Evolutionary conservation across 1,140 invertebrate genomes (phyloP).

Genomic region (Brachionus rotundiformis): DNA sequence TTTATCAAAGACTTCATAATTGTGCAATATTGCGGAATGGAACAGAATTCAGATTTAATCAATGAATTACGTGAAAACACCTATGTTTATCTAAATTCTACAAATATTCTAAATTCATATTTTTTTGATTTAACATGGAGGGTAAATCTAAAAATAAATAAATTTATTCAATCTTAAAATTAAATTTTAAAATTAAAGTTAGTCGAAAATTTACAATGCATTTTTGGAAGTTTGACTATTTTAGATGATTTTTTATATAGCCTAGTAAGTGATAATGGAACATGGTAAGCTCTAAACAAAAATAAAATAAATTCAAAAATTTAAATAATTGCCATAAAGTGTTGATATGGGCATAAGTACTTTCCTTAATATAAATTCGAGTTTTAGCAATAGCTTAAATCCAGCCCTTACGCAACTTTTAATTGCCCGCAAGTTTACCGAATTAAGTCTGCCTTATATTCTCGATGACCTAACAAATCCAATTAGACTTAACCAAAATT

Average conservation of each 20-base stretch:
- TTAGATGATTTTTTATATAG: not conserved
- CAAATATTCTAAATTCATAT: not conserved
- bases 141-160: not conserved
- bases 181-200: not conserved
- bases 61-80: not conserved
- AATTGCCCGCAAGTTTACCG: not conserved
- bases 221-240: not conserved
- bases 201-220: not conserved
- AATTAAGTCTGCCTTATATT: not conserved
- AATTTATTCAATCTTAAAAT: not conserved
- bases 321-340: not conserved
- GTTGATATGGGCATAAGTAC: not conserved
- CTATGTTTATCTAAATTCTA: not conserved
- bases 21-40: not conserved
- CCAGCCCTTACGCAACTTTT: not conserved
- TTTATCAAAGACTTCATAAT: not conserved
- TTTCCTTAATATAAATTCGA: not conserved
- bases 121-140: not conserved
- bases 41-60: not conserved
- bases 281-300: constrained; percentile 26
- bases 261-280: not conserved
- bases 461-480: not conserved
- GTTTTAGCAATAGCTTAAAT: not conserved
- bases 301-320: too few relatives aligned
- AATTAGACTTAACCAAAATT: not conserved